Conservation (phyloP, 30 jellyfish, hydroid and myxozoan species). For the Sanderia malayensis region DNA sequence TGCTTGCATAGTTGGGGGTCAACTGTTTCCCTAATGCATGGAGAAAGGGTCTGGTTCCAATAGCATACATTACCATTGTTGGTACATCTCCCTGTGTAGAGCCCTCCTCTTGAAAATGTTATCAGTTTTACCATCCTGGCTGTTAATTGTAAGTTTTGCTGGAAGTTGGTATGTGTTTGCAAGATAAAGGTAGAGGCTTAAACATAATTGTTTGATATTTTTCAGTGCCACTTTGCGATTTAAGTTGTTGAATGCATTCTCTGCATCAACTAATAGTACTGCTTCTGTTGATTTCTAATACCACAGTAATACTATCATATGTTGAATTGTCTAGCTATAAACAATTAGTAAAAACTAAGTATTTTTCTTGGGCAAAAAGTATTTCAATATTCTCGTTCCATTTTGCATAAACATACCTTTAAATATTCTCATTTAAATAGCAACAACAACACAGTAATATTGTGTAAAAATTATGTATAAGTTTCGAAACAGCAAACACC, state of each 20-base stretch:
- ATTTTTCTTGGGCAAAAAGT: no score
- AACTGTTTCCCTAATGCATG: neutral
- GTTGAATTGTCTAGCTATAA: no score
- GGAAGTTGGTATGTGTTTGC: neutral
- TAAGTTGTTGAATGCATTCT: constrained; percentile 2
- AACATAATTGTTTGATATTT: constrained; percentile 1
- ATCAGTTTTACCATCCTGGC: constrained; percentile 1
- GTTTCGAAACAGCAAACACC: no score
- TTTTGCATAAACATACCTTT: no score
- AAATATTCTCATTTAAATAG: no score
- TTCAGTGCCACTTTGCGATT: constrained; percentile 1
- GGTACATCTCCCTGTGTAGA: constrained; percentile 1
- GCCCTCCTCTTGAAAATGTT: neutral
- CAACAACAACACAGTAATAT: no score
- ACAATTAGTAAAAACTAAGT: no score
- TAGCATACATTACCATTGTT: neutral
- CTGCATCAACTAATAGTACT: constrained; percentile 9
- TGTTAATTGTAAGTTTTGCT: neutral
- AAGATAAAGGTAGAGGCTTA: neutral
- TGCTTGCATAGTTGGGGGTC: constrained; percentile 3
- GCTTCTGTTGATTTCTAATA: constrained; percentile 1
- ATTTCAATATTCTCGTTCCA: no score
- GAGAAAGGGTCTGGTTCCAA: neutral
- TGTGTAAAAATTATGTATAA: no score
- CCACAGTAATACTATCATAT: no score